Conservation (phyloP, 1,140 invertebrate genomes). For the Patella vulgata region DNA sequence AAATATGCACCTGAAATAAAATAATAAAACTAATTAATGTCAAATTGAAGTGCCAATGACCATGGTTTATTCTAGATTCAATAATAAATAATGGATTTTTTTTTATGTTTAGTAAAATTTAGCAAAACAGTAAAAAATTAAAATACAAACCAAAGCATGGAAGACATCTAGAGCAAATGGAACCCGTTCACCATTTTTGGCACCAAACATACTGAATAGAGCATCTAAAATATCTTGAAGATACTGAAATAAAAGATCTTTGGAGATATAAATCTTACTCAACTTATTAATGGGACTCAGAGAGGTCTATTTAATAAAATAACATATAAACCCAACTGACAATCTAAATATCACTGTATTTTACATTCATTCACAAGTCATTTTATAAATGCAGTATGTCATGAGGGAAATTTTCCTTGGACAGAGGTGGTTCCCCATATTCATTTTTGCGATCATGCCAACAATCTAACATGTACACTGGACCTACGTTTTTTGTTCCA, state of each 20-base stretch:
- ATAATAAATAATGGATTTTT: not conserved
- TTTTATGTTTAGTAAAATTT: not conserved
- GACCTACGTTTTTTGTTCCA: too few species aligned
- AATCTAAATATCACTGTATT: not conserved
- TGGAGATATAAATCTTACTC: conserved; percentile 8
- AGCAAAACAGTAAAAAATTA: not conserved
- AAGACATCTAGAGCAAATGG: conserved; percentile 86
- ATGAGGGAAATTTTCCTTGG: too few species aligned
- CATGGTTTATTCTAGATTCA: too few species aligned
- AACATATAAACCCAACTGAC: not conserved
- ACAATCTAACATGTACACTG: too few species aligned
- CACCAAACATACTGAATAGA: conserved; percentile 84
- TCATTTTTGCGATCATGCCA: too few species aligned
- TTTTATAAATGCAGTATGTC: not conserved
- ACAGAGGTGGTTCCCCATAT: too few species aligned
- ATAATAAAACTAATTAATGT: not conserved
- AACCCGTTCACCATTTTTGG: conserved; percentile 70
- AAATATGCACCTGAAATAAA: conserved; percentile 74
- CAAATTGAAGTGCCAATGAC: too few species aligned
- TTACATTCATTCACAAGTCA: not conserved
- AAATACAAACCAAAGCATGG: conserved; percentile 78
- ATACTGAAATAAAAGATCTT: conserved; percentile 73
- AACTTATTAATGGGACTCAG: not conserved
- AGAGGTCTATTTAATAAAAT: too few species aligned
- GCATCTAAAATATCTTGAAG: conserved; percentile 90